phyloP scores from a whole-genome alignment of 35 echinoderm and acorn worm species.

The Heliocidaris erythrogramma region DNA sequence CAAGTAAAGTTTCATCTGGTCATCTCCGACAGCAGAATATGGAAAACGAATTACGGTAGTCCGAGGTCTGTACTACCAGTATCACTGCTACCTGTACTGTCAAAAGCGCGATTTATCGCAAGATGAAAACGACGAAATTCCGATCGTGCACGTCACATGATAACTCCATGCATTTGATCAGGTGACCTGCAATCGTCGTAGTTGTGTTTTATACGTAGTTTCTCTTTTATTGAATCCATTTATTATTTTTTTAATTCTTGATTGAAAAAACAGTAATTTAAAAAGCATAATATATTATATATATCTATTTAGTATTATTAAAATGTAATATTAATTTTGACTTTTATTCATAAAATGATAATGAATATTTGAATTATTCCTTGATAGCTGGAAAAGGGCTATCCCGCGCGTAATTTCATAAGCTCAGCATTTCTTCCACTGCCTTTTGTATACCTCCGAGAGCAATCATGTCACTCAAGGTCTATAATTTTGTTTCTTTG shows the following conservation, averaged over 20 bases:
- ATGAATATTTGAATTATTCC: background rate
- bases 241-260: background rate
- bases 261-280: background rate
- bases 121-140: too few relatives aligned
- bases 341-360: background rate
- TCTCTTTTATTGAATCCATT: background rate
- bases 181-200: background rate
- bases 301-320: background rate
- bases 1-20: too few relatives aligned
- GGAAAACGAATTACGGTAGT: too few relatives aligned
- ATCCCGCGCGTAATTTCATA: background rate
- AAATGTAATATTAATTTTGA: background rate
- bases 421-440: background rate
- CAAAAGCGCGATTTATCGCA: too few relatives aligned
- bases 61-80: too few relatives aligned
- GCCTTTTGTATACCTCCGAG: too few relatives aligned
- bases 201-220: background rate
- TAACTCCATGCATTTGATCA: background rate
- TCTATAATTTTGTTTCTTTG: too few relatives aligned
- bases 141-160: background rate
- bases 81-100: too few relatives aligned
- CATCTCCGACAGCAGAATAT: too few relatives aligned
- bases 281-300: background rate
- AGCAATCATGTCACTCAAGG: too few relatives aligned
- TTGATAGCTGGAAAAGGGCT: background rate